These are phyloP conservation scores for Oligia fasciuncula DNA, from an alignment of 2,888 invertebrate genomes.

Conservation along the genomic window DNA sequence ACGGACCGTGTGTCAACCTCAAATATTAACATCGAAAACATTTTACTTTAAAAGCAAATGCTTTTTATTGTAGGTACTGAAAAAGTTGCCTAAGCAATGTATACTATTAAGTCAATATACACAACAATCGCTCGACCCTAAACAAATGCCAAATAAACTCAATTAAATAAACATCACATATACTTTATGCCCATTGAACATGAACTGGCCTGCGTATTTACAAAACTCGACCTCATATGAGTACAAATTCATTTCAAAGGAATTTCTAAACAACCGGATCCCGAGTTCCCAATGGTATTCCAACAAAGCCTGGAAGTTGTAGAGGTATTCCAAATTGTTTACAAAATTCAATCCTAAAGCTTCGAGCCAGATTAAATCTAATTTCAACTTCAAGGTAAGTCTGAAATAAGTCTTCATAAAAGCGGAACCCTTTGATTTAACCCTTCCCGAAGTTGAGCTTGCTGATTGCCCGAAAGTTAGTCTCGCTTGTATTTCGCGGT, in stretches of 20 bases:
- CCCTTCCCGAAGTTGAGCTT: conserved; percentile 86
- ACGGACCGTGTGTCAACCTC: conserved; percentile 19
- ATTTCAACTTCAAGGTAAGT: conserved; percentile 90
- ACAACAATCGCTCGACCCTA: conserved; percentile 60
- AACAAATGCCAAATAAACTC: conserved; percentile 76
- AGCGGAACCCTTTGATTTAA: conserved; percentile 90
- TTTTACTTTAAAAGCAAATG: conserved; percentile 47
- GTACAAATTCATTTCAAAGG: conserved; percentile 88
- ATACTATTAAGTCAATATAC: conserved; percentile 57
- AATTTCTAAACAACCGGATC: conserved; percentile 87
- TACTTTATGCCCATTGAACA: conserved; percentile 77
- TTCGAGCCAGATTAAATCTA: conserved; percentile 90
- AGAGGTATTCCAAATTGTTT: conserved; percentile 90
- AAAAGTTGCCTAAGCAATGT: conserved; percentile 53
- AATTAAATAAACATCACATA: conserved; percentile 82
- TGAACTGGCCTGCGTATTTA: conserved; percentile 79
- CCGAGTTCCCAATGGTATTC: conserved; percentile 88
- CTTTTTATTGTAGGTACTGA: conserved; percentile 48
- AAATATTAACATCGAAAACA: conserved; percentile 52
- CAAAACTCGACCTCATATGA: conserved; percentile 85
- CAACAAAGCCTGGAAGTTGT: conserved; percentile 89
- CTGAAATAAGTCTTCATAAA: conserved; percentile 90
- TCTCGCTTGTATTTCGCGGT: conserved; percentile 82
- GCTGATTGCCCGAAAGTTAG: conserved; percentile 89
- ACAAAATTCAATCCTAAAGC: conserved; percentile 90